A percentile compares a stretch with the other conserved stretches of the same genome.
Conservation (phyloP, 2,888 invertebrate genomes). For the Pachydiplax longipennis region DNA sequence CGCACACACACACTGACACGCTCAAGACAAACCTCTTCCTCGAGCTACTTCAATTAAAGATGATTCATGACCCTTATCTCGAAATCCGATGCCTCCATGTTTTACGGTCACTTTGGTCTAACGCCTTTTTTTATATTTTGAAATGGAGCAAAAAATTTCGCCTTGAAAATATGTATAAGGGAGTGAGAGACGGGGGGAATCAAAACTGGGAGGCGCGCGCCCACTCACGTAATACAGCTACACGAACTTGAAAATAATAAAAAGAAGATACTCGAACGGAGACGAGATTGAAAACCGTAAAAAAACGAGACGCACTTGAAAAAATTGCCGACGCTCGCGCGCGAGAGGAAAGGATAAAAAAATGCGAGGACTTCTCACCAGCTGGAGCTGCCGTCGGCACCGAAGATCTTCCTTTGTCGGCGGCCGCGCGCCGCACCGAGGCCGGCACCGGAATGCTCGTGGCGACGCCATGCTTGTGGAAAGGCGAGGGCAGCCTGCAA, state of each 20-base stretch:
- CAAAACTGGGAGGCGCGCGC: not conserved
- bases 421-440: conserved; percentile 64
- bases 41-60: not conserved
- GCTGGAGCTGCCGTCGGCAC: conserved; percentile 46
- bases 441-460: conserved; percentile 83
- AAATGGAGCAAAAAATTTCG: not conserved
- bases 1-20: not conserved
- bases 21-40: not conserved
- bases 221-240: not conserved
- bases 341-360: not conserved
- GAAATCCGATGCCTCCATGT: not conserved
- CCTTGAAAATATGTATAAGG: not conserved
- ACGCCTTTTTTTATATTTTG: not conserved
- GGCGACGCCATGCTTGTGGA: conserved; percentile 62
- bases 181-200: not conserved
- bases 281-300: not conserved
- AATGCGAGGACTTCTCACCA: not conserved
- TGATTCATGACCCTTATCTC: not conserved
- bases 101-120: not conserved
- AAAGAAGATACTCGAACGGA: not conserved
- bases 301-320: not conserved
- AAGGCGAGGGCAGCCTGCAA: conserved; percentile 58
- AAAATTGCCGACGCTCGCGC: not conserved
- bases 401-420: conserved; percentile 46
- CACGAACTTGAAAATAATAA: not conserved